These are phyloP conservation scores for Oncorhynchus masou DNA, from an alignment of 2,113 vertebrate species.

Conservation along the genomic window DNA sequence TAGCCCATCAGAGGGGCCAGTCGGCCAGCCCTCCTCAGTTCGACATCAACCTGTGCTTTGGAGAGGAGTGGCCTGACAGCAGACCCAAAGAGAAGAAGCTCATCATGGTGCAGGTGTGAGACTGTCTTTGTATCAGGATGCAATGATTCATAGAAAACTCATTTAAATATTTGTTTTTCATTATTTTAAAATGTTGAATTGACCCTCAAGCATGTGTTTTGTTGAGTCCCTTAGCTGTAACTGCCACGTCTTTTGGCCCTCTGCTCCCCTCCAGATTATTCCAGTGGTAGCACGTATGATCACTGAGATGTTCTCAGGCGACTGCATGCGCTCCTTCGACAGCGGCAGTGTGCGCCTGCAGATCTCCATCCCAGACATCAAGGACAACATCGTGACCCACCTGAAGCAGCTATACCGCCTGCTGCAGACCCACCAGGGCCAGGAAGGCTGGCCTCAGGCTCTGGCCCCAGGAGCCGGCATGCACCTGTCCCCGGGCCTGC, in stretches of 20 bases:
- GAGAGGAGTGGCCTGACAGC: conserved; percentile 97
- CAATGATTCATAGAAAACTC: not conserved
- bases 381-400: conserved; percentile 96
- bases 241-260: not conserved
- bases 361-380: conserved; percentile 96
- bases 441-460: conserved; percentile 79
- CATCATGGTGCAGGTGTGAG: conserved; percentile 92
- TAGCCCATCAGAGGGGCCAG: conserved; percentile 90
- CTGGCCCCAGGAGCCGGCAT: conserved; percentile 67
- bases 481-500: conserved; percentile 77
- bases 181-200: not conserved
- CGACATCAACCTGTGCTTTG: conserved; percentile 95
- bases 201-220: not conserved
- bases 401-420: conserved; percentile 95
- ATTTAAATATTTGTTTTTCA: not conserved
- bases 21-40: conserved; percentile 80
- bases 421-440: conserved; percentile 87
- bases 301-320: conserved; percentile 94
- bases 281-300: conserved; percentile 97
- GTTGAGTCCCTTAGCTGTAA: not conserved
- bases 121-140: not conserved
- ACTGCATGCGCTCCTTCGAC: conserved; percentile 93
- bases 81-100: conserved; percentile 90
- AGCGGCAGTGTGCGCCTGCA: conserved; percentile 94
- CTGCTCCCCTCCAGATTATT: conserved; percentile 78